phyloP scores from a whole-genome alignment of 2,797 vertebrate species.

The Iguana delicatissima region DNA sequence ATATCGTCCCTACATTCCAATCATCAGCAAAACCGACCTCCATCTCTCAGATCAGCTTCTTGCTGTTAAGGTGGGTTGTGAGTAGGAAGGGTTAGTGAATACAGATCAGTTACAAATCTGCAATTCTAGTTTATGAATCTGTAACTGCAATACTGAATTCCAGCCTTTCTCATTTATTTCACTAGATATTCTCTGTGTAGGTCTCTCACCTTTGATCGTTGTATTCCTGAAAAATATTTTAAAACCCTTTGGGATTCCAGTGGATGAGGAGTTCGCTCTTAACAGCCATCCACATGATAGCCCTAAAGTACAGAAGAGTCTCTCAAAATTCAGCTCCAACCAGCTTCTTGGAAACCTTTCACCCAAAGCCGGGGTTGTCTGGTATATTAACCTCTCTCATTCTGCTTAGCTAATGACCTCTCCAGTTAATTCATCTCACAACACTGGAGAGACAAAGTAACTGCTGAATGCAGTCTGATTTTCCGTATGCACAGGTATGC shows the following conservation, averaged over 20 bases:
- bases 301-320: not conserved
- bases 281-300: not conserved
- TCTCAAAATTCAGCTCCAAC: conserved; percentile 24
- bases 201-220: accelerated
- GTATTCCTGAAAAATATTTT: not conserved
- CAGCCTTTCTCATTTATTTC: not conserved
- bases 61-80: too few species aligned
- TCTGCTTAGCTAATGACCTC: conserved; percentile 20
- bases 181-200: too few species aligned
- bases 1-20: too few species aligned
- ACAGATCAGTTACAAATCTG: too few species aligned
- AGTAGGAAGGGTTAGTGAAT: too few species aligned
- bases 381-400: not conserved
- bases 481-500: conserved; percentile 11
- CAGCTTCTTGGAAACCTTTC: not conserved
- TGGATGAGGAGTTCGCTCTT: accelerated
- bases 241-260: accelerated
- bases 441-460: not conserved
- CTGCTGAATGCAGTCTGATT: conserved; percentile 21
- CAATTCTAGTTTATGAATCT: too few species aligned
- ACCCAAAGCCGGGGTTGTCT: not conserved
- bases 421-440: conserved; percentile 10
- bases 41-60: too few species aligned
- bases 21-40: too few species aligned
- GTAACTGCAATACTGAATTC: too few species aligned